Percentiles rank a stretch among this genome's conserved stretches.
phyloP scores from a whole-genome alignment of 35 echinoderm and acorn worm species.

The Apostichopus parvimensis region DNA sequence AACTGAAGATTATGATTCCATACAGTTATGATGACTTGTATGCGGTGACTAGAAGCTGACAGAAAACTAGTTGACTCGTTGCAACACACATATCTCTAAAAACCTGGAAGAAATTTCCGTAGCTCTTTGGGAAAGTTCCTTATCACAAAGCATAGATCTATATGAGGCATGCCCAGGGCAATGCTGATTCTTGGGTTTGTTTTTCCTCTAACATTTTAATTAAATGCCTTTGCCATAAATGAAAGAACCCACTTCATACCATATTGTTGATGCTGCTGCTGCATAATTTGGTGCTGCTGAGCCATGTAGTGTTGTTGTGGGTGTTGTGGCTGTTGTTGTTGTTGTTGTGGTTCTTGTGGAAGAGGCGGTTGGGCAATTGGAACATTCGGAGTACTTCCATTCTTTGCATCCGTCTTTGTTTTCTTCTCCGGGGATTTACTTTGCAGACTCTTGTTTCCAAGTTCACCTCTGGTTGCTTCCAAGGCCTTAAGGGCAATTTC shows the following conservation, averaged over 20 bases:
- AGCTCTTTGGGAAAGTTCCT: no score
- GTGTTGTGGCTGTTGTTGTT: slow-evolving; percentile 48
- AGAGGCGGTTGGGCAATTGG: not conserved
- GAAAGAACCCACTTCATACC: not conserved
- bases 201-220: no score
- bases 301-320: slow-evolving; percentile 33
- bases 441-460: slow-evolving; percentile 19
- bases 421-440: slow-evolving; percentile 33
- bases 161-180: no score
- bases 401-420: not conserved
- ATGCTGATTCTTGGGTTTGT: no score
- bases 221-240: not conserved
- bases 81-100: no score
- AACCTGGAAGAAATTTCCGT: no score
- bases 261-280: slow-evolving; percentile 57
- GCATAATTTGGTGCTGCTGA: slow-evolving; percentile 8
- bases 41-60: no score
- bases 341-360: slow-evolving; percentile 26
- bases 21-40: no score
- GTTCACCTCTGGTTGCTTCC: slow-evolving; percentile 50
- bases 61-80: no score
- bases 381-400: not conserved
- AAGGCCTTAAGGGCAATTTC: slow-evolving; percentile 84
- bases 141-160: no score
- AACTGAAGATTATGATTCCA: no score